Evolutionary conservation across 1,140 invertebrate species (phyloP), one percentile per base, ranked within the genome.

Genomic region (Euborellia annulipes): DNA sequence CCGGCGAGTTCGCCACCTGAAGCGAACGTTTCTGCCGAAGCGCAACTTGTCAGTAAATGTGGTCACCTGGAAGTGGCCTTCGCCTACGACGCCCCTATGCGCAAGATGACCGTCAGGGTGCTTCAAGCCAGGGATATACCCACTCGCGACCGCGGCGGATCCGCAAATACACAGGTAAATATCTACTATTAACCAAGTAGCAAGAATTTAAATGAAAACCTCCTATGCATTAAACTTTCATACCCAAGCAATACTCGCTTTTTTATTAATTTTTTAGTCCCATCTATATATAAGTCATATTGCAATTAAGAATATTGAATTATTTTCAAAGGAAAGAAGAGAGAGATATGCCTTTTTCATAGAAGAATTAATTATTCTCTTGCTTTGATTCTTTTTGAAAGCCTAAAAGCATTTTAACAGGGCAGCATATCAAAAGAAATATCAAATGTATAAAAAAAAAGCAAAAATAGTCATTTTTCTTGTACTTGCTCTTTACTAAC

Each of bases 41-140:
- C 58, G 45, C 58, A 64, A 38, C 47, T 63, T 1, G 54, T 60
- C 3, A 68, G 64, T 42, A 75, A 76, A 54, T 79, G 82, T 58
- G 83, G 82, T 7, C 74, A 73, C 46, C 65, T 95, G 41, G 87
- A 93, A 61, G 77, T 91, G 21, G 85, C 85, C 9, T 77, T 94
- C 57, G 67, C 84, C 11, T 94, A 92, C 60, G 86, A 93, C 58
- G 79, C 85, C 3, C 80, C 84, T 3, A 82, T 87, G 63, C 73
- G 81, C 14, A 88, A 84, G 62, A 88, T 95, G 83, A 87, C 83
- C 18, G 79, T 81, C 11, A 85, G 88, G 53, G 78, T 95, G 7
- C 69, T 93, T 48, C 86, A 92, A 67, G 89, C 85, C 0, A 71
- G 79, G 18, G 73, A 86, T 56, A 69, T 95, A 54, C 82, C 88